phyloP scores from a whole-genome alignment of 2,797 vertebrate genomes.

The Enteromius thamalakanensis region DNA sequence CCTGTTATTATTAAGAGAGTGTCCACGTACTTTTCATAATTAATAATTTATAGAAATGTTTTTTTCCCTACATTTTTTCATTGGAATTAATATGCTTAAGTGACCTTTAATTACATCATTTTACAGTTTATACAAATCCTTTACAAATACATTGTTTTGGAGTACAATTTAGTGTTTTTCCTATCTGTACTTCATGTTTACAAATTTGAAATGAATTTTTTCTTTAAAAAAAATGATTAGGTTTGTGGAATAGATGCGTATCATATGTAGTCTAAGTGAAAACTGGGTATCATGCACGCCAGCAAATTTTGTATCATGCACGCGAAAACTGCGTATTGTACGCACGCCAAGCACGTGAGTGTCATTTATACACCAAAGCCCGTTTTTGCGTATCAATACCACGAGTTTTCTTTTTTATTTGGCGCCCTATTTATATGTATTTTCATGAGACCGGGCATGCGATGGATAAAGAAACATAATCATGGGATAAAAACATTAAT shows the following conservation, averaged over 20 bases:
- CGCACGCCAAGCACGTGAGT: no score
- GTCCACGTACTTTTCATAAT: not conserved
- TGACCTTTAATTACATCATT: not conserved
- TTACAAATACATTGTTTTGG: not conserved
- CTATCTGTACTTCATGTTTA: not conserved
- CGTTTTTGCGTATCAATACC: no score
- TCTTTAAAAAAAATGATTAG: not conserved
- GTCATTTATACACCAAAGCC: no score
- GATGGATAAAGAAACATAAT: constrained; percentile 3
- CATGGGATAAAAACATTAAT: not conserved
- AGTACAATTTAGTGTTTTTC: not conserved
- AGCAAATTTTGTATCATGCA: no score
- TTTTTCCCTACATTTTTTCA: not conserved
- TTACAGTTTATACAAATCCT: not conserved
- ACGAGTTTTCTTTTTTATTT: no score
- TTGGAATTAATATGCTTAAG: not conserved
- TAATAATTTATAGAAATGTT: not conserved
- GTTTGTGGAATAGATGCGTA: no score
- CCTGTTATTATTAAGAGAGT: not conserved
- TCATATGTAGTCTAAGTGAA: no score
- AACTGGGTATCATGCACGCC: no score
- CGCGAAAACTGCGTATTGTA: no score
- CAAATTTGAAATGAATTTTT: not conserved
- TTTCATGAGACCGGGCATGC: no score
- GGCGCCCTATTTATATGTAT: no score